Evolutionary conservation across 2,888 invertebrate species (phyloP).

Genomic region (Melinaea menophilus): DNA sequence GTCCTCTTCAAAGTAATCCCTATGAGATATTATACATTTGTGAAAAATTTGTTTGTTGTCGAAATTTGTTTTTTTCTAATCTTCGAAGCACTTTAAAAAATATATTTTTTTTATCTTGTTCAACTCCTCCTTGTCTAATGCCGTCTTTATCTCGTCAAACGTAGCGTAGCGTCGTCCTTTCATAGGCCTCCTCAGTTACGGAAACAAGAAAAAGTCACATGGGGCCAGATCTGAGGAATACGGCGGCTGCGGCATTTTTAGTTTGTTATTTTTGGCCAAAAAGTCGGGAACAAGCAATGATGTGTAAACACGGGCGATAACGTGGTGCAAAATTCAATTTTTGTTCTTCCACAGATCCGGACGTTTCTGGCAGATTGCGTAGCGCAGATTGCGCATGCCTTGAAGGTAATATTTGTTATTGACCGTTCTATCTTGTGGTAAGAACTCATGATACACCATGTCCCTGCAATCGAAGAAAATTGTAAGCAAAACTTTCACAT

Average conservation of each 20-base stretch:
- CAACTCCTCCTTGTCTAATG: neutral
- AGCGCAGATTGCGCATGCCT: constrained; percentile 15
- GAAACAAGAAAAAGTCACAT: constrained; percentile 34
- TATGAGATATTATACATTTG: neutral
- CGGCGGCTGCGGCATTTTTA: constrained; percentile 23
- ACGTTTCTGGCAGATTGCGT: constrained; percentile 25
- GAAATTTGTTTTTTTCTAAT: too few relatives aligned
- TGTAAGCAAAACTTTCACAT: too few relatives aligned
- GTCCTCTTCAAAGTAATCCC: constrained; percentile 1
- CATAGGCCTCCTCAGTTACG: constrained; percentile 30
- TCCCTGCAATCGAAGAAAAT: constrained; percentile 22
- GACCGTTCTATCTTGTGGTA: constrained; percentile 20
- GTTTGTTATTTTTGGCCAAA: constrained; percentile 28
- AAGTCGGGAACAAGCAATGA: constrained; percentile 26
- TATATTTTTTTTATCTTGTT: neutral
- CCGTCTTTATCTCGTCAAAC: constrained; percentile 21
- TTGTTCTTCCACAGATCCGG: constrained; percentile 26
- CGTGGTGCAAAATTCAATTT: constrained; percentile 26
- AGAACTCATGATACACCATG: constrained; percentile 21
- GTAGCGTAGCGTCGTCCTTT: constrained; percentile 28
- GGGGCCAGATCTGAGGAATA: constrained; percentile 22
- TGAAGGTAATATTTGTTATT: constrained; percentile 17
- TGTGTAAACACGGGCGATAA: constrained; percentile 27
- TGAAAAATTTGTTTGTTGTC: too few relatives aligned
- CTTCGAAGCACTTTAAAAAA: too few relatives aligned